A percentile compares a stretch with the other conserved stretches of the same genome.
Evolutionary conservation across 2,113 vertebrate genomes (phyloP).

Genomic region (Hiodon alosoides): DNA sequence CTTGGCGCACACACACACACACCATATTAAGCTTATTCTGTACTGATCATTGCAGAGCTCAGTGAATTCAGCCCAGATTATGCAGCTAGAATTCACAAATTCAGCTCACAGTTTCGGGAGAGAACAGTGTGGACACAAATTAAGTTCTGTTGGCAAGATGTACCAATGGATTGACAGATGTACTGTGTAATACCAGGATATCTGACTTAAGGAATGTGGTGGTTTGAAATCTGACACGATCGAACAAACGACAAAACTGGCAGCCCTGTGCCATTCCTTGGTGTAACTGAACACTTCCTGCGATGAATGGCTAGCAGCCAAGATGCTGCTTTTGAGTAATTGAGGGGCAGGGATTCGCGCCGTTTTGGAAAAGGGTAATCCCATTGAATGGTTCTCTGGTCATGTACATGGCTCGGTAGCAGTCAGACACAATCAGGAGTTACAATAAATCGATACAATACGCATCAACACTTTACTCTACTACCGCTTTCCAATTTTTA

Average conservation of each 20-base stretch:
- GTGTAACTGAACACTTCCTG: not conserved
- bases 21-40: not conserved
- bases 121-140: not conserved
- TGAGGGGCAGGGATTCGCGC: not conserved
- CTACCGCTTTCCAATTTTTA: no score
- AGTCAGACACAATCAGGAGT: no score
- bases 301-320: not conserved
- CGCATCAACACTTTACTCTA: no score
- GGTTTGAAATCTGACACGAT: not conserved
- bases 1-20: not conserved
- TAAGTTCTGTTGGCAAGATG: not conserved
- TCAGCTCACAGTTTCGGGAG: not conserved
- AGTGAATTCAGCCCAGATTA: not conserved
- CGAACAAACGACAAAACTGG: not conserved
- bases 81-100: not conserved
- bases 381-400: no score
- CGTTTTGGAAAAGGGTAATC: no score
- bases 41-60: not conserved
- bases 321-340: not conserved
- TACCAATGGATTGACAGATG: constrained; percentile 3
- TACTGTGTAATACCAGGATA: not conserved
- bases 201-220: not conserved
- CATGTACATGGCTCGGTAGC: no score
- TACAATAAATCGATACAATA: no score
- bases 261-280: not conserved